Percentiles rank a stretch among this genome's conserved stretches.
Evolutionary conservation across 2,888 invertebrate species (phyloP).

Genomic region (Drosophila fulvimacula): DNA sequence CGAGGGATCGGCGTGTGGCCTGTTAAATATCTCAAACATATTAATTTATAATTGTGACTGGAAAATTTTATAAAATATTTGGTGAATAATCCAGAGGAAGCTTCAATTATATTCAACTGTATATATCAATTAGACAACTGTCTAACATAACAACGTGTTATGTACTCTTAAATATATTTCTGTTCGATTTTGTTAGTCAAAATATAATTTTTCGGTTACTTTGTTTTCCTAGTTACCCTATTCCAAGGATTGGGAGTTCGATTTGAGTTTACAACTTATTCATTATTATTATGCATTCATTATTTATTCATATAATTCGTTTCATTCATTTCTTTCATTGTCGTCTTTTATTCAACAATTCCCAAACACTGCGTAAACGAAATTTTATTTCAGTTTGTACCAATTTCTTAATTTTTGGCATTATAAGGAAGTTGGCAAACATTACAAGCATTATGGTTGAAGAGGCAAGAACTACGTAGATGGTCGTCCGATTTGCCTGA

Average conservation of each 20-base stretch:
- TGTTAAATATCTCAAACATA: slow-evolving; percentile 40
- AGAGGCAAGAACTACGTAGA: slow-evolving; percentile 11
- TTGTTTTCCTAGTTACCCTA: not conserved
- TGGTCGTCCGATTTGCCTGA: not conserved
- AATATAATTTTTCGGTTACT: not conserved
- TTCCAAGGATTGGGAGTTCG: not conserved
- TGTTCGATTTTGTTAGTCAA: not conserved
- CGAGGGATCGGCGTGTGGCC: slow-evolving; percentile 35
- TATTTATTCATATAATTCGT: too few relatives aligned
- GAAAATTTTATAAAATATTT: too few relatives aligned
- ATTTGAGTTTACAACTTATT: too few relatives aligned
- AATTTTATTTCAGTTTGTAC: not conserved
- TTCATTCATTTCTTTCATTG: too few relatives aligned
- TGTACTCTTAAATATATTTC: not conserved
- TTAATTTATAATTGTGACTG: not conserved
- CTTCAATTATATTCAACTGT: too few relatives aligned
- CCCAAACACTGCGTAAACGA: not conserved
- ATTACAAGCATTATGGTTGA: slow-evolving; percentile 41
- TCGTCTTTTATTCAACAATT: not conserved
- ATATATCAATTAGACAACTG: too few relatives aligned
- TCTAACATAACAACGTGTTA: too few relatives aligned
- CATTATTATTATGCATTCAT: too few relatives aligned
- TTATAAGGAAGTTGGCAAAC: slow-evolving; percentile 54
- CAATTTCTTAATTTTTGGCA: slow-evolving; percentile 4
- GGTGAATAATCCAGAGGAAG: too few relatives aligned